Evolutionary conservation across 1,140 invertebrate species (phyloP).

Genomic region (Halictus rubicundus): DNA sequence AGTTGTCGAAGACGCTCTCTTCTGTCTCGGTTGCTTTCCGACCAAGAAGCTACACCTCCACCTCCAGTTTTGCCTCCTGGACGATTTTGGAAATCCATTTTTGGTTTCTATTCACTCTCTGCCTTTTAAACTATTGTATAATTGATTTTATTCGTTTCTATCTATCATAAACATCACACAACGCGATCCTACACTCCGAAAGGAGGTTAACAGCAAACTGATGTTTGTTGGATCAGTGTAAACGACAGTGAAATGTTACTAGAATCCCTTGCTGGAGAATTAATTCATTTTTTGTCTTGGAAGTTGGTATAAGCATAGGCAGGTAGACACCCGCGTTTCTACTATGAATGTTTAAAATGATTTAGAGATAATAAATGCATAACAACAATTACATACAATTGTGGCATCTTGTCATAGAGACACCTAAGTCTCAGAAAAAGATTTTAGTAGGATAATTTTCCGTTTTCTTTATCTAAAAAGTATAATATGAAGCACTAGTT

Average conservation of each 20-base stretch:
- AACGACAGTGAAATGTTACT: not conserved
- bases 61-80: conserved; percentile 99
- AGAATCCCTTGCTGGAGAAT: too few species aligned
- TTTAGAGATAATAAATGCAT: too few species aligned
- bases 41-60: conserved; percentile 99
- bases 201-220: too few species aligned
- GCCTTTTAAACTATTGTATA: not conserved
- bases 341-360: too few species aligned
- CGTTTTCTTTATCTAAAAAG: too few species aligned
- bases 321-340: too few species aligned
- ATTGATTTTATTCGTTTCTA: not conserved
- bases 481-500: not conserved
- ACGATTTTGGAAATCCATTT: conserved; percentile 98
- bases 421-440: too few species aligned
- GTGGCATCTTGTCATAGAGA: too few species aligned
- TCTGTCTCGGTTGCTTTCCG: conserved; percentile 97
- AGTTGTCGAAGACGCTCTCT: conserved; percentile 97
- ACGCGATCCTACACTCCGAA: not conserved
- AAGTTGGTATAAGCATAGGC: too few species aligned
- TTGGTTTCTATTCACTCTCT: conserved; percentile 5
- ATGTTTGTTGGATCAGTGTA: not conserved
- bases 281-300: too few species aligned
- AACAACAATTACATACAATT: too few species aligned
- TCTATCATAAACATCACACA: not conserved
- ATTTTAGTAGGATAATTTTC: too few species aligned